Percentiles rank a stretch among this genome's conserved stretches.
Evolutionary conservation across 2,888 invertebrate genomes (phyloP).

Genomic region (Leptothorax acervorum): DNA sequence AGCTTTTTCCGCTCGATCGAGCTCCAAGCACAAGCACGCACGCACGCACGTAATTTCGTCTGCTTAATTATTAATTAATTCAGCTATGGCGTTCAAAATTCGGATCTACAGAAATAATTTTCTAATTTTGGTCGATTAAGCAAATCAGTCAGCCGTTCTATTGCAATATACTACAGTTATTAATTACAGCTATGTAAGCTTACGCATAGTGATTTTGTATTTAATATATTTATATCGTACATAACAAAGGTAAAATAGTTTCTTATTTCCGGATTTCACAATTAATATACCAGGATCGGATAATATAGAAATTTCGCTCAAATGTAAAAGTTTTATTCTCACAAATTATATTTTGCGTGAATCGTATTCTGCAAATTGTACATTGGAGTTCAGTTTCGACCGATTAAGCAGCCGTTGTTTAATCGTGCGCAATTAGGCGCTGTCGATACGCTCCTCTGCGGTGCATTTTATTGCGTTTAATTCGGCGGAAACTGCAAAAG

Average conservation of each 20-base stretch:
- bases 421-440: conserved; percentile 16
- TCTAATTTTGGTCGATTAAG: conserved; percentile 28
- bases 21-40: neutral
- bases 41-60: neutral
- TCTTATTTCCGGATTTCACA: neutral
- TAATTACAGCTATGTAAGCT: neutral
- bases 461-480: conserved; percentile 21
- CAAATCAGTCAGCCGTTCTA: neutral
- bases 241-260: neutral
- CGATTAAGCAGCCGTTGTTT: conserved; percentile 6
- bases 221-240: neutral
- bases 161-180: neutral
- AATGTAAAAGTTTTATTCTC: neutral
- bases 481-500: conserved; percentile 15
- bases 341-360: neutral
- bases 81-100: neutral
- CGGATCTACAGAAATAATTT: neutral
- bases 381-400: neutral
- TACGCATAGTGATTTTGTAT: neutral
- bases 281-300: neutral
- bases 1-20: neutral
- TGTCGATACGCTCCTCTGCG: neutral
- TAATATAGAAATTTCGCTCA: neutral
- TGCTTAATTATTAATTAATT: conserved; percentile 38
- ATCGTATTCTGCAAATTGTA: neutral